phyloP scores from a whole-genome alignment of 2,113 vertebrate genomes.

The Vidua chalybeata region DNA sequence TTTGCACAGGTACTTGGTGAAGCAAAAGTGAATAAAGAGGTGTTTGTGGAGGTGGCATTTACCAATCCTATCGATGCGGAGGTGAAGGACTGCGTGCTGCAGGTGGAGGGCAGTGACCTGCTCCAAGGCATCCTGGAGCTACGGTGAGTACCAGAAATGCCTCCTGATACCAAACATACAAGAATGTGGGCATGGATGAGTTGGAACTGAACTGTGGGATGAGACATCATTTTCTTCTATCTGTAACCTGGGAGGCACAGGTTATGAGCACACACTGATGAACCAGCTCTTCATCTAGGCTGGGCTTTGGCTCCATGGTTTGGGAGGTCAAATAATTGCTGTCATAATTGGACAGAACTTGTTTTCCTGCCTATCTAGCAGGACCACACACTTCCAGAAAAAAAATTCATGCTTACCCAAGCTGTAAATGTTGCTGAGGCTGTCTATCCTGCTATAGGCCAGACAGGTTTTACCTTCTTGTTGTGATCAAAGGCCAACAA shows the following conservation, averaged over 20 bases:
- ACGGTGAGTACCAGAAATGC: slow-evolving; percentile 48
- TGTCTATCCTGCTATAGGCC: neutral
- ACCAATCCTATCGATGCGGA: slow-evolving; percentile 69
- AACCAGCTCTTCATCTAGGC: neutral
- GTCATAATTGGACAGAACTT: neutral
- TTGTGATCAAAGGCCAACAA: neutral
- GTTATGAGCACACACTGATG: neutral
- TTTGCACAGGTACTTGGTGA: slow-evolving; percentile 59
- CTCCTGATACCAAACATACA: neutral
- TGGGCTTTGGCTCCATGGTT: neutral
- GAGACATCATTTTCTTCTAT: neutral
- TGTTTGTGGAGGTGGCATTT: slow-evolving; percentile 71
- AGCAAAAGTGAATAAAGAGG: slow-evolving; percentile 54
- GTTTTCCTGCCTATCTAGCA: neutral
- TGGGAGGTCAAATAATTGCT: neutral
- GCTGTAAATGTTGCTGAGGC: neutral
- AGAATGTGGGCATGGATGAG: neutral
- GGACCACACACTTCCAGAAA: neutral
- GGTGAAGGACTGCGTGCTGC: slow-evolving; percentile 68
- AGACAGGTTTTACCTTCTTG: neutral
- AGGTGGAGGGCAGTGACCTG: slow-evolving; percentile 75
- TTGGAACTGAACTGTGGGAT: neutral
- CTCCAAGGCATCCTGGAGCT: slow-evolving; percentile 65
- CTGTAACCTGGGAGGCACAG: neutral
- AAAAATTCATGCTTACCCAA: neutral